Base-by-base conservation (phyloP, 35 echinoderm and acorn worm genomes). In the Ophioderma brevispina region DNA sequence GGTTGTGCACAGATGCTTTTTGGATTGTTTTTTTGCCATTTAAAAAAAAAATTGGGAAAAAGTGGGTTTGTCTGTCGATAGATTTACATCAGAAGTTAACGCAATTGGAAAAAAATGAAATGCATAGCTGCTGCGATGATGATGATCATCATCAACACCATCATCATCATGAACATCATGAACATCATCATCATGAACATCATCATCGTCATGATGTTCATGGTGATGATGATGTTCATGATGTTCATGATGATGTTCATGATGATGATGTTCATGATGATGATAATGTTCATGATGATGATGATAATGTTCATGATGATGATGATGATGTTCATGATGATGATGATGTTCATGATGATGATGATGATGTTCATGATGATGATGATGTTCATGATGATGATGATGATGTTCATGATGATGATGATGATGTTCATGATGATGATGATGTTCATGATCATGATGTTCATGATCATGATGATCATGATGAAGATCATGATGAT, bases 271-370 rank as follows among this genome's bases (percentile, higher is more conserved):
- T 15, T 63, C 14, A 63, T 63, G 55, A 63, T 63, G 55, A 63
- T 63, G 55, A 63, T 63, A n/a, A 63, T 63, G 55, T 15, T 63
- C 14, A 63, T 63, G 55, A 63, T 63, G 55, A 63, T 63, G 55
- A 63, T 63, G 55, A 63, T 63, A n/a, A 63, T 63, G 55, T 15
- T 63, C 14, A 63, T 63, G 55, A 63, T 63, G 55, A 63, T 63
- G 55, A 78, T 33, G 77, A 78, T 78, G 77, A 78, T 78, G 77
- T 21, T 78, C 17, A 78, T 78, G 77, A 78, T 78, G 77, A 78
- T 78, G 77, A 78, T 78, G 77, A 78, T 78, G 77, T 21, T 78
- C 17, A 78, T 78, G 77, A 78, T 78, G 77, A 78, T 78, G 77
- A 78, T 78, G 77, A 78, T 78, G 77, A 78, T 33, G 77, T 21